phyloP scores from a whole-genome alignment of 2,797 vertebrate genomes.

The Rousettus madagascariensis region DNA sequence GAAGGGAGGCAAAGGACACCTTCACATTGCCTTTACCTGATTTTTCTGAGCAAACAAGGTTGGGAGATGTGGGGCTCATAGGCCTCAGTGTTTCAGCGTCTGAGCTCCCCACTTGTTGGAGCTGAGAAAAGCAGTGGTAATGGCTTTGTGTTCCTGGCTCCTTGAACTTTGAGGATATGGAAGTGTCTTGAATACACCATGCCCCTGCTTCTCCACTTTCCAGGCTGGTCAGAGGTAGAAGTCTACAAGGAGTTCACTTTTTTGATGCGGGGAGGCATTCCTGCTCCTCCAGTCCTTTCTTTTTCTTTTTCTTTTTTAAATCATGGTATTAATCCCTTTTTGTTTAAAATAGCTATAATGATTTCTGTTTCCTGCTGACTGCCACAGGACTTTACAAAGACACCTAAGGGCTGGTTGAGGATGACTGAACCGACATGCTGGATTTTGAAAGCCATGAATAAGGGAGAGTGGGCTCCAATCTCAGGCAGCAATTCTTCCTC shows the following conservation, averaged over 20 bases:
- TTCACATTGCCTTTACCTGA: background rate
- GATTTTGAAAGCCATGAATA: background rate
- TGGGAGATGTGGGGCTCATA: background rate
- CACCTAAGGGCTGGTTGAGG: background rate
- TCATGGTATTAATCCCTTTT: background rate
- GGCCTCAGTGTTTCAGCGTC: background rate
- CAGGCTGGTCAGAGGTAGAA: background rate
- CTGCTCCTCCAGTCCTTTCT: background rate
- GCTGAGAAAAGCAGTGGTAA: background rate
- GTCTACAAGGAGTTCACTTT: background rate
- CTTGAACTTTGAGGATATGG: too few relatives aligned
- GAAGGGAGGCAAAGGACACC: background rate
- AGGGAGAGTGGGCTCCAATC: background rate
- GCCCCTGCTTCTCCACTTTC: background rate
- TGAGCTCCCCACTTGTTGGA: background rate
- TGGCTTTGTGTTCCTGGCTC: background rate
- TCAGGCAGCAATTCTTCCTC: background rate
- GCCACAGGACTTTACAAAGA: background rate
- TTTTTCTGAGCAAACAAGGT: background rate
- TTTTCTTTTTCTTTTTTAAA: background rate
- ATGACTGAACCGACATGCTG: background rate
- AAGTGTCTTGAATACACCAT: fast-evolving
- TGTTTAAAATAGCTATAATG: background rate
- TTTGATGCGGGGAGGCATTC: background rate
- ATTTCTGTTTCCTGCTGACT: background rate